Conservation (phyloP, 2,888 invertebrate species). For the Euzophera pinguis region DNA sequence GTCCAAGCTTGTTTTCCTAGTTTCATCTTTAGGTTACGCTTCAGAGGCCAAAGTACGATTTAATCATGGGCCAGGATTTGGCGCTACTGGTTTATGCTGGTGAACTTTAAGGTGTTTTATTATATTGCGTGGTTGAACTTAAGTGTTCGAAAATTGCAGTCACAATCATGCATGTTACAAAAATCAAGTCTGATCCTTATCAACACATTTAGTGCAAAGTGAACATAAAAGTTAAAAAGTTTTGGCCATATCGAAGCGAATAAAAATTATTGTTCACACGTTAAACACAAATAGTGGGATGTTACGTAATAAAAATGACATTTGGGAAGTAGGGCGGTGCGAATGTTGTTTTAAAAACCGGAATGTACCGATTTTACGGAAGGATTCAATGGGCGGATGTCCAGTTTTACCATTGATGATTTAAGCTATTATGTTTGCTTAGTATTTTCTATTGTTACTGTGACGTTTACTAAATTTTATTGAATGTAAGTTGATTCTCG, state of each 20-base stretch:
- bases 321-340: neutral
- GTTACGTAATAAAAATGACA: neutral
- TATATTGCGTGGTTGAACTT: no score
- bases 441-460: neutral
- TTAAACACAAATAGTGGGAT: neutral
- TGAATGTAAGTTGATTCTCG: no score
- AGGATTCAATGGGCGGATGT: neutral
- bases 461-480: neutral
- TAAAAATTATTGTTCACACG: neutral
- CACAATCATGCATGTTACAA: no score
- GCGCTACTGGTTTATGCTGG: no score
- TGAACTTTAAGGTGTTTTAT: no score
- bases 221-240: neutral
- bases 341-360: constrained; percentile 9
- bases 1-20: no score
- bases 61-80: no score
- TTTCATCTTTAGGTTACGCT: no score
- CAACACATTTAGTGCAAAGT: neutral
- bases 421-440: neutral
- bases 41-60: no score
- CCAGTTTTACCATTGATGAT: neutral
- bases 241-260: neutral
- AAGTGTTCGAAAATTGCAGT: no score
- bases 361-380: constrained; percentile 5
- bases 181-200: no score